A percentile compares a stretch with the other conserved stretches of the same genome.
Conservation (phyloP, 2,888 invertebrate species). For the Phalera bucephala region DNA sequence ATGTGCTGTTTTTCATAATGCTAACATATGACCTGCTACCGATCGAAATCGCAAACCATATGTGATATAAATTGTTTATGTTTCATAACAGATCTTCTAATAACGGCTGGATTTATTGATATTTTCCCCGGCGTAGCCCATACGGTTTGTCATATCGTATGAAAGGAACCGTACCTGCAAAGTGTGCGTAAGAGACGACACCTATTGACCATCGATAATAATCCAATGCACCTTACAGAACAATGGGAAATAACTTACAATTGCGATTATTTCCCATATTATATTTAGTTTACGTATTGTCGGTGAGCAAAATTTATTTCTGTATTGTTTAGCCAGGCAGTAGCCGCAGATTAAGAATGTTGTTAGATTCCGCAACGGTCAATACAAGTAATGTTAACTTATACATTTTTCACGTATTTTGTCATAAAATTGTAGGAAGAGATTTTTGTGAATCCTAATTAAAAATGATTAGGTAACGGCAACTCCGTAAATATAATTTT, state of each 20-base stretch:
- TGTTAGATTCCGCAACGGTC: too few species aligned
- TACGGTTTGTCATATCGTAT: conserved; percentile 6
- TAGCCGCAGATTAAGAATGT: not conserved
- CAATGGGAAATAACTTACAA: conserved; percentile 22
- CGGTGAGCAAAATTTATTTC: conserved; percentile 6
- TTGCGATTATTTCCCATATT: conserved; percentile 3
- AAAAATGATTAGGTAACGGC: conserved; percentile 8
- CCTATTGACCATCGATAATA: conserved; percentile 23
- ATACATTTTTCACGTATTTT: not conserved
- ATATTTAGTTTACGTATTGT: not conserved
- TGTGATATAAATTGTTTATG: too few species aligned
- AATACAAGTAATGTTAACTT: too few species aligned
- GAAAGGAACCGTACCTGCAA: conserved; percentile 21
- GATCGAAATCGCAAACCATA: too few species aligned
- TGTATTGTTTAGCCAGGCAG: conserved; percentile 2
- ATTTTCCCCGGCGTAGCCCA: too few species aligned
- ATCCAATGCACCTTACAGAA: conserved; percentile 20
- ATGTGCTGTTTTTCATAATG: too few species aligned
- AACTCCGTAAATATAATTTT: conserved; percentile 26
- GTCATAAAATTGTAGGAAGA: too few species aligned
- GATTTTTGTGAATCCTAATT: too few species aligned
- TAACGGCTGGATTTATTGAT: too few species aligned
- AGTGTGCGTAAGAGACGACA: conserved; percentile 25
- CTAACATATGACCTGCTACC: too few species aligned
- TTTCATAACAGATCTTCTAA: too few species aligned